Percentiles rank a stretch among this genome's conserved stretches.
Evolutionary conservation across 2,888 invertebrate genomes (phyloP).

Genomic region (Metallyticus violacea): DNA sequence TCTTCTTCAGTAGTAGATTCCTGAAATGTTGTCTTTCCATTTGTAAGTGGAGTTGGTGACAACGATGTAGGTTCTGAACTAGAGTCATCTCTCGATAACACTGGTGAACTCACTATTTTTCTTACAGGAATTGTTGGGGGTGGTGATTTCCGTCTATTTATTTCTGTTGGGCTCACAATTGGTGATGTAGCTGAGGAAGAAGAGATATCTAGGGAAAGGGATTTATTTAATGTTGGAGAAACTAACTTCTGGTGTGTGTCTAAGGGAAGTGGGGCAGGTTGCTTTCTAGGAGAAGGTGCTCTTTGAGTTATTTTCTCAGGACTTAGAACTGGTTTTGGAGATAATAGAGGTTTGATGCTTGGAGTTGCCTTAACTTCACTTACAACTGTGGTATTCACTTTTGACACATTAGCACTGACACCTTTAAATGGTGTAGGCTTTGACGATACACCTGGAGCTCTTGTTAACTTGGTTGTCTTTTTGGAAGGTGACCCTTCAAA

Average conservation of each 20-base stretch:
- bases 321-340: slow-evolving; percentile 47
- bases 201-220: not conserved
- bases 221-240: not conserved
- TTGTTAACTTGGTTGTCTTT: slow-evolving; percentile 40
- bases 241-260: not conserved
- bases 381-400: not conserved
- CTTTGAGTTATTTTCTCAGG: slow-evolving; percentile 33
- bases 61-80: not conserved
- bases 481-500: slow-evolving; percentile 61
- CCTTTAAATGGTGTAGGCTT: slow-evolving; percentile 33
- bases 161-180: not conserved
- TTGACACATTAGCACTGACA: not conserved
- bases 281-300: not conserved
- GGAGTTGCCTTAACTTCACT: slow-evolving; percentile 27
- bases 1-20: not conserved
- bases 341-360: slow-evolving; percentile 48
- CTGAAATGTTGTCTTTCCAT: slow-evolving; percentile 20
- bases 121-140: slow-evolving; percentile 4
- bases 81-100: not conserved
- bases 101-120: not conserved
- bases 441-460: slow-evolving; percentile 46
- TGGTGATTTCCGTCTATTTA: slow-evolving; percentile 18
- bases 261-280: not conserved
- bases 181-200: not conserved
- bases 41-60: slow-evolving; percentile 1